Evolutionary conservation across 2,797 vertebrate species (phyloP).

Genomic region (Dicrostonyx torquatus): DNA sequence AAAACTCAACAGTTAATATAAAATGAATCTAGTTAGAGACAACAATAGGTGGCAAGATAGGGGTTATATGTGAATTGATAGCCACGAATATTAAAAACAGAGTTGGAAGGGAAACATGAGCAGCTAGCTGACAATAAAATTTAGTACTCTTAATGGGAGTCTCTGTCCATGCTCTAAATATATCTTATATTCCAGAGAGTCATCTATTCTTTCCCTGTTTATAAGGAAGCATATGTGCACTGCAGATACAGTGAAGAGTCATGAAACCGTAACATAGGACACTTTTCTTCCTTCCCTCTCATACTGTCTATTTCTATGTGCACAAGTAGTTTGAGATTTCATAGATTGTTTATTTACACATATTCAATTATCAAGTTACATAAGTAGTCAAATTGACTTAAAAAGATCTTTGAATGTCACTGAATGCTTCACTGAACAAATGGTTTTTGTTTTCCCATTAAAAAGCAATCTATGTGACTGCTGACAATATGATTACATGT

Average conservation of each 20-base stretch:
- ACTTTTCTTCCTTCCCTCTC: background rate
- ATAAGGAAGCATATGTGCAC: background rate
- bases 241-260: background rate
- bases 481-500: background rate
- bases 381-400: background rate
- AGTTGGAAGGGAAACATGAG: background rate
- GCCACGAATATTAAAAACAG: conserved; percentile 46
- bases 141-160: background rate
- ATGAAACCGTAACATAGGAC: background rate
- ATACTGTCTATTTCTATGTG: background rate
- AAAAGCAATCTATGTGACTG: background rate
- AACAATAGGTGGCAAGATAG: background rate
- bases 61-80: conserved; percentile 15
- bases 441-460: conserved; percentile 9
- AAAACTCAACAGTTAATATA: conserved; percentile 29
- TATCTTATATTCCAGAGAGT: background rate
- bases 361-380: conserved; percentile 1
- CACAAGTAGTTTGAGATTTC: conserved; percentile 36
- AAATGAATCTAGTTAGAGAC: conserved; percentile 47
- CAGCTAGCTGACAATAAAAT: background rate
- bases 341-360: conserved; percentile 33
- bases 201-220: background rate
- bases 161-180: background rate
- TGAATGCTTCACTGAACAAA: conserved; percentile 18
- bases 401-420: conserved; percentile 22